phyloP scores from a whole-genome alignment of 2,113 vertebrate genomes.

The Hippolais icterina region DNA sequence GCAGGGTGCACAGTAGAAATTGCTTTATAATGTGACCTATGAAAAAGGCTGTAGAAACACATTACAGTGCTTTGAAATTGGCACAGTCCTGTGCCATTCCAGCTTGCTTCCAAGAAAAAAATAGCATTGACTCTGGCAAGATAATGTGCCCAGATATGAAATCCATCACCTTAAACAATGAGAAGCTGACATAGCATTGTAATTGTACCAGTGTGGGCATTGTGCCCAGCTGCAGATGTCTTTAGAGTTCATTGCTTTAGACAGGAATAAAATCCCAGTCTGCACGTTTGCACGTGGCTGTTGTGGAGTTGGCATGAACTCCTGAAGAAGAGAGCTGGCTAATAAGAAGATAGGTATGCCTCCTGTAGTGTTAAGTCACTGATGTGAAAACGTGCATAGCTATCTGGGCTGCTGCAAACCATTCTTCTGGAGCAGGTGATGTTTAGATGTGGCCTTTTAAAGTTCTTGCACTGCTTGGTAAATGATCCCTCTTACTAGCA shows the following conservation, averaged over 20 bases:
- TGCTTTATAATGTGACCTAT: conserved; percentile 23
- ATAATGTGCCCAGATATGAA: conserved; percentile 26
- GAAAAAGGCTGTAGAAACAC: background rate
- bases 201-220: conserved; percentile 35
- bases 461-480: background rate
- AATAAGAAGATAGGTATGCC: background rate
- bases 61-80: background rate
- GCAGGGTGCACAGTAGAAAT: background rate
- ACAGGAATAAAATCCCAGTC: conserved; percentile 35
- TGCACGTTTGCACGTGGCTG: conserved; percentile 3
- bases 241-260: conserved; percentile 41
- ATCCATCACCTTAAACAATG: conserved; percentile 47
- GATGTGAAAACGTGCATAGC: conserved; percentile 29
- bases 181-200: conserved; percentile 52
- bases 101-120: conserved; percentile 52
- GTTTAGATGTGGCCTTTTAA: background rate
- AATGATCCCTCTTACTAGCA: background rate
- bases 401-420: background rate
- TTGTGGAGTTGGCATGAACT: conserved; percentile 20
- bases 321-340: conserved; percentile 45
- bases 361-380: conserved; percentile 21
- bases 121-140: background rate
- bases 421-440: background rate
- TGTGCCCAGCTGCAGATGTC: conserved; percentile 34
- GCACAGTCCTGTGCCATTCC: conserved; percentile 4